A percentile compares a stretch with the other conserved stretches of the same genome.
These are phyloP conservation scores for Drosophila suboccidentalis DNA, from an alignment of 2,888 invertebrate genomes.

Conservation along the genomic window DNA sequence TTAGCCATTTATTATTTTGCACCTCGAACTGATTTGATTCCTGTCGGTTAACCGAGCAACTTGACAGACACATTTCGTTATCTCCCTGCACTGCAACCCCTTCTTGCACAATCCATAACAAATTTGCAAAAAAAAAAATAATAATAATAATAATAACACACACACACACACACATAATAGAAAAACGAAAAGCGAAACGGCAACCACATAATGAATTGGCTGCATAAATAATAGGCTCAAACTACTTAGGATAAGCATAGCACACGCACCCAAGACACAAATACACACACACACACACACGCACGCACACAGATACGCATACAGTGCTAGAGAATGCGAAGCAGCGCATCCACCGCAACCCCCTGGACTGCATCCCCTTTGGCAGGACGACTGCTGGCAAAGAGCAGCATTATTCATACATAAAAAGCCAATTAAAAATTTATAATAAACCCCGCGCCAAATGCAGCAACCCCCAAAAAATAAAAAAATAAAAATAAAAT, in stretches of 20 bases:
- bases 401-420: slow-evolving; percentile 76
- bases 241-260: slow-evolving; percentile 64
- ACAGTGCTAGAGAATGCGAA: slow-evolving; percentile 4
- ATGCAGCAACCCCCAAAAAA: slow-evolving; percentile 67
- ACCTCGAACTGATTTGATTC: slow-evolving; percentile 56
- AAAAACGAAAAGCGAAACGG: slow-evolving; percentile 35
- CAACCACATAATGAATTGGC: slow-evolving; percentile 77
- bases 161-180: slow-evolving; percentile 29
- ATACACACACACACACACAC: slow-evolving; percentile 9
- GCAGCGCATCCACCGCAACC: slow-evolving; percentile 46
- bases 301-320: background rate
- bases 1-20: slow-evolving; percentile 61
- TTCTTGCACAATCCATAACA: slow-evolving; percentile 39
- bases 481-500: slow-evolving; percentile 21
- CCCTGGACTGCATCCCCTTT: slow-evolving; percentile 61
- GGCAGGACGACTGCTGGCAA: slow-evolving; percentile 38
- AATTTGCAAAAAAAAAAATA: slow-evolving; percentile 47
- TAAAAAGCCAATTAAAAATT: slow-evolving; percentile 81
- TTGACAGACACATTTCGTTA: slow-evolving; percentile 35
- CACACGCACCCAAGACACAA: slow-evolving; percentile 53
- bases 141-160: slow-evolving; percentile 25
- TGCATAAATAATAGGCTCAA: slow-evolving; percentile 76
- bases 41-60: slow-evolving; percentile 45
- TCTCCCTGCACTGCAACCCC: slow-evolving; percentile 35
- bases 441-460: slow-evolving; percentile 78